Conservation (phyloP, 2,113 vertebrate genomes). For the Aegithalos caudatus region DNA sequence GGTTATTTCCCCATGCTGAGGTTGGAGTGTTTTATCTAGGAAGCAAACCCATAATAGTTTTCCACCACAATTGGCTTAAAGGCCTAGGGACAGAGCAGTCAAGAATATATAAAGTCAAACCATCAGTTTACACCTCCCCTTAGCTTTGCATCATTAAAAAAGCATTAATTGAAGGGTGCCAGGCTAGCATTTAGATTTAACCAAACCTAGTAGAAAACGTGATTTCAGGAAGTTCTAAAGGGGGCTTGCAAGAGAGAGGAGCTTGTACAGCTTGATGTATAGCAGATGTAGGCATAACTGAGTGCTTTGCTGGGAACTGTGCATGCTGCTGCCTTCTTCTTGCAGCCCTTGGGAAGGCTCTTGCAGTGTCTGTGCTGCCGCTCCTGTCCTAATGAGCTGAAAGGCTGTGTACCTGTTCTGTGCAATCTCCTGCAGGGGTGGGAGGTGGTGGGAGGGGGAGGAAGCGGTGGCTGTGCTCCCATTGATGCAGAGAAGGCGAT, state of each 20-base stretch:
- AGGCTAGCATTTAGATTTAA: not conserved
- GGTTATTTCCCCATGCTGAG: not conserved
- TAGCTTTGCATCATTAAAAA: not conserved
- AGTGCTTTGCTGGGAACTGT: not conserved
- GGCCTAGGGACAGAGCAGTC: not conserved
- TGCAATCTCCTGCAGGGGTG: not conserved
- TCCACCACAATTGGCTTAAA: not conserved
- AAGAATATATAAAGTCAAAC: not conserved
- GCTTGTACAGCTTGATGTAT: not conserved
- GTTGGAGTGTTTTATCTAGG: not conserved
- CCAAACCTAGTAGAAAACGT: not conserved
- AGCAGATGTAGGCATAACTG: not conserved
- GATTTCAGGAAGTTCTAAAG: not conserved
- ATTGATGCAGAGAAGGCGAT: not conserved
- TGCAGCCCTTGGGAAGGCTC: not conserved
- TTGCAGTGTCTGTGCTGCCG: not conserved
- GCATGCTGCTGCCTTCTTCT: conserved; percentile 25
- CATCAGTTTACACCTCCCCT: not conserved
- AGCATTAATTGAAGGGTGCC: not conserved
- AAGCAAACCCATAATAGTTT: not conserved
- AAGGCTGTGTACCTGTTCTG: not conserved
- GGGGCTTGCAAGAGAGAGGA: not conserved
- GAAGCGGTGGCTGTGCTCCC: not conserved
- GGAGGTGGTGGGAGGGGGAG: not conserved
- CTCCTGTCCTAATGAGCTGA: not conserved